Evolutionary conservation across 2,113 vertebrate species (phyloP), one percentile per base, ranked within the genome.

Genomic region (Thinocorus orbignyianus): DNA sequence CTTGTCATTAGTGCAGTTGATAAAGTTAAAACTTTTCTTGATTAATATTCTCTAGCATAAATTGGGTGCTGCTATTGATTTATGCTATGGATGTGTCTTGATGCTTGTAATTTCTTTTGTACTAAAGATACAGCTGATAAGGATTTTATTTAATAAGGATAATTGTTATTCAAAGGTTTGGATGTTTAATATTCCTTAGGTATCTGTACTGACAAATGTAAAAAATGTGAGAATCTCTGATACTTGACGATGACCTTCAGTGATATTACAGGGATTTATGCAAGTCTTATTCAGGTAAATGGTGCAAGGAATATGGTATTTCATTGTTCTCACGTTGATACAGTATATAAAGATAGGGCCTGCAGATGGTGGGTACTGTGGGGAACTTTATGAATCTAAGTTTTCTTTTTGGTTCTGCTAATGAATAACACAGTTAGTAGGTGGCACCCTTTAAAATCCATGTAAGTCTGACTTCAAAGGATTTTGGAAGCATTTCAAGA

Each of bases 111-210:
- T 97, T 96, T 97, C 86, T 97, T 98, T 95, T 97, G 77, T 92
- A 68, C 55, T 92, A 81, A 97, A 66, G 44, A 96, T 96, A 94
- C 62, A 95, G 55, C n/a, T 89, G 89, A 88, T 97, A 96, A 93
- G 74, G 90, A 80, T 96, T 97, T 97, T 96, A 94, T 97, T 96
- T 97, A 96, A 98, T 96, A 98, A 93, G 61, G 64, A 82, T 98
- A 97, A 97, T 97, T 96, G 92, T 88, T 97, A 78, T 92, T 95
- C 94, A 97, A 98, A 44, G 60, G 17, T 85, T 93, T 86, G 52
- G 33, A 35, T 97, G 28, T 92, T 98, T 97, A 98, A 89, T 97
- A 98, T 97, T 97, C 96, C 57, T 97, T 91, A 57, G 48, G 42
- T 97, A 97, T 94, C 83, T 93, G 79, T 82, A 60, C 86, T 84